Base-by-base conservation (phyloP, 2,797 vertebrate genomes). In the Silurus aristotelis region DNA sequence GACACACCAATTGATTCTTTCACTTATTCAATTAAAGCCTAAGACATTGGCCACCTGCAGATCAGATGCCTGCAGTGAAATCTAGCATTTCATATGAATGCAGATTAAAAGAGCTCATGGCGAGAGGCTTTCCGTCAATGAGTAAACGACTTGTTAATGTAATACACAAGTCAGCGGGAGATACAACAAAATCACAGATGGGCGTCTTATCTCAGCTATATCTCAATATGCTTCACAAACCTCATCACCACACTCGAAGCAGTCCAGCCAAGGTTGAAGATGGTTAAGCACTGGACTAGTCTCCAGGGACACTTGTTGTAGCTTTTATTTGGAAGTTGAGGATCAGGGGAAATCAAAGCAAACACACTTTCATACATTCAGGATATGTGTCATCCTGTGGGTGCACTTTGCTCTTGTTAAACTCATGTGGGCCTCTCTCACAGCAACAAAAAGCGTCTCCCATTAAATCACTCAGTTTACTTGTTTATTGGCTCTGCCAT, bases 61-160 rank as follows among this genome's bases (percentile, higher is more conserved):
- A 86, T 86, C 85, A 27, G 82, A 84, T 86, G 84, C 90, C 90
- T 85, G 86, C 87, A 89, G 89, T 73, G 87, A 91, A 90, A 89
- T 89, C 85, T 84, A 88, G 91, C 92, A 91, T 94, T 94, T 93
- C 92, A 91, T 89, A 91, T 91, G 89, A 93, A 92, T 89, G 90
- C 91, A 94, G 94, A 94, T 95, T 94, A 95, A 95, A 94, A 92
- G 90, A 90, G 88, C 92, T 94, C 92, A 94, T 89, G 56, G 92
- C 87, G 89, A 90, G 88, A 91, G 92, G 89, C 92, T 94, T 94
- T 93, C 92, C 92, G 93, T 94, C 92, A 94, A 92, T 93, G 94
- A 91, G 89, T 12, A 25, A 90, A 91, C 86, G 82, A 90, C 83
- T 88, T 89, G 90, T 91, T 91, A 92, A 92, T 90, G 91, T 92